Base-by-base conservation (phyloP, 2,888 invertebrate species). In the Phytoseiulus persimilis region DNA sequence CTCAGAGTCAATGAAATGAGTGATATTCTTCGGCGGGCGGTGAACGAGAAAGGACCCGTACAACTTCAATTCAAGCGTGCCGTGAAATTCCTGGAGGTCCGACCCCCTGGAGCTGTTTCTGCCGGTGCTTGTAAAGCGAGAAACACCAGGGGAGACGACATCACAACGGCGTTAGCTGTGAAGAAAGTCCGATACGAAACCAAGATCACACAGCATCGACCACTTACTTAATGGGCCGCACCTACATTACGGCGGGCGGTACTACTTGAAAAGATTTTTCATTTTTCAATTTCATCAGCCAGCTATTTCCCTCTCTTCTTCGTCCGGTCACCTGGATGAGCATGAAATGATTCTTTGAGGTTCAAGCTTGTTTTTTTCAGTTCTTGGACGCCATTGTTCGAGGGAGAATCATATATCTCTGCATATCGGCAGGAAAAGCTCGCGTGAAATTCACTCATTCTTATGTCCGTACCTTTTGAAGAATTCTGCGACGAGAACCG, bases 181-280 rank as follows among this genome's bases (percentile, higher is more conserved):
- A 65, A 65, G 65, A 65, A 65, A 65, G 65, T 28, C 65, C 65
- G 65, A 65, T 65, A 65, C 65, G 65, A 65, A 65, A 65, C 65
- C 65, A 65, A 65, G 65, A 65, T 65, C 65, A 65, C 65, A 65
- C 65, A 65, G 65, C 65, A 65, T 14, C 23, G 65, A 65, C 65
- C 65, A 65, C 65, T 65, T 65, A 65, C 65, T 65, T 65, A 65
- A 65, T 65, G 65, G 65, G 65, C 65, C 65, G 65, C 65, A 14
- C 65, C 65, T 28, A 65, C 65, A 65, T 65, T 65, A 65, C 65
- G 65, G 28, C 65, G 65, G 65, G 65, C 65, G 65, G 65, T 65
- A 65, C 65, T 65, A 65, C 65, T 65, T 65, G 65, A 65, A 65
- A 65, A 65, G 65, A 65, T 65, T 65, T 65, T 65, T 65, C 65